Conservation (phyloP, 2,113 vertebrate species). For the Zosterops lateralis region DNA sequence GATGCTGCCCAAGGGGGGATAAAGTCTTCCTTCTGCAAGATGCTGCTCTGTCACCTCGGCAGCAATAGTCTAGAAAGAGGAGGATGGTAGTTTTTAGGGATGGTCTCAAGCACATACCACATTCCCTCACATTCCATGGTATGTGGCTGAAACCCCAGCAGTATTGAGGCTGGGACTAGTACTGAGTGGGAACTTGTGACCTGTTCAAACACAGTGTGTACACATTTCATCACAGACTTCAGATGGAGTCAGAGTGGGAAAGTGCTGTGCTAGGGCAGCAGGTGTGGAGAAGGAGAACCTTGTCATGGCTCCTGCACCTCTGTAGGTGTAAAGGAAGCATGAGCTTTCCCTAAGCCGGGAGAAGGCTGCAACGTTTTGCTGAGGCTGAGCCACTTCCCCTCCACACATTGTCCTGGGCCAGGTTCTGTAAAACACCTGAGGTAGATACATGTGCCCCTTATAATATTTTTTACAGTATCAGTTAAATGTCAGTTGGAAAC, state of each 20-base stretch:
- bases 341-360: not conserved
- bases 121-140: not conserved
- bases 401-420: fast-evolving
- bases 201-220: not conserved
- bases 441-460: not conserved
- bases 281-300: not conserved
- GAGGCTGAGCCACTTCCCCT: not conserved
- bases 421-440: not conserved
- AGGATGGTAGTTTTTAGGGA: not conserved
- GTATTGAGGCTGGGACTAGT: fast-evolving
- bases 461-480: not conserved
- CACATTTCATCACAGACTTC: not conserved
- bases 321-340: not conserved
- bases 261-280: not conserved
- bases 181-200: not conserved
- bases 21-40: slow-evolving; percentile 90
- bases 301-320: not conserved
- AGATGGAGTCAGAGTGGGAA: not conserved
- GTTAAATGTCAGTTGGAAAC: slow-evolving; percentile 55
- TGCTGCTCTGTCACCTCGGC: slow-evolving; percentile 89
- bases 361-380: not conserved
- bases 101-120: not conserved
- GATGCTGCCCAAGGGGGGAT: slow-evolving; percentile 89
- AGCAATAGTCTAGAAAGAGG: slow-evolving; percentile 82
- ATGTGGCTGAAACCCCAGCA: not conserved